These are phyloP conservation scores for Sylvilagus bachmani DNA, from an alignment of 2,113 vertebrate species.

Conservation along the genomic window DNA sequence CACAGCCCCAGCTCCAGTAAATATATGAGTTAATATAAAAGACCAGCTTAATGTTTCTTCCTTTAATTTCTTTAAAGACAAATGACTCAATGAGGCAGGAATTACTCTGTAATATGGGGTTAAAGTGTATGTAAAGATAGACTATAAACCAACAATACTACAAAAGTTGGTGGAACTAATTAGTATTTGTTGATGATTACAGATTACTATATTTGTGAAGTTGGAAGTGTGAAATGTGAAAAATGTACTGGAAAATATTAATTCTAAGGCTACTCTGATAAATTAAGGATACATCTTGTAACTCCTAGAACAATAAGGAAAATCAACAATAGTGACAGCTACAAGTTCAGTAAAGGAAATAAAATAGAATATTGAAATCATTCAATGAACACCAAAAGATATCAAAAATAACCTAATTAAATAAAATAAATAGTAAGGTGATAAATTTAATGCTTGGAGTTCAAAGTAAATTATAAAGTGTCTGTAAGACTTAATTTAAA, in stretches of 20 bases:
- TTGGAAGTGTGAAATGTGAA: neutral
- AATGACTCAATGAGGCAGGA: conserved; percentile 25
- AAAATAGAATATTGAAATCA: neutral
- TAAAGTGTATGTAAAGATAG: conserved; percentile 8
- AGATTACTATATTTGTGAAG: conserved; percentile 2
- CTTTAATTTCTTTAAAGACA: conserved; percentile 19
- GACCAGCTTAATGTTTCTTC: neutral
- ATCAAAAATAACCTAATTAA: neutral
- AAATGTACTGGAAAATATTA: neutral
- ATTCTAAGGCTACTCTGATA: neutral
- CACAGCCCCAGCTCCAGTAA: neutral
- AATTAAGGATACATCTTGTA: neutral
- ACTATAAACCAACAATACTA: neutral
- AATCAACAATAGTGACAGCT: conserved; percentile 11
- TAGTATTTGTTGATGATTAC: neutral
- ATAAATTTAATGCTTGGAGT: neutral
- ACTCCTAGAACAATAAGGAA: neutral
- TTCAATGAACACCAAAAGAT: conserved; percentile 4
- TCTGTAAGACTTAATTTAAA: conserved; percentile 7
- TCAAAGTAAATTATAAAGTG: neutral
- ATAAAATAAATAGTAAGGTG: neutral
- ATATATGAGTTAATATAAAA: neutral
- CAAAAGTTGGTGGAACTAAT: neutral
- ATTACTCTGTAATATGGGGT: neutral
- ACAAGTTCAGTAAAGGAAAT: neutral